A percentile compares a stretch with the other conserved stretches of the same genome.
Conservation (phyloP, 2,797 vertebrate species). For the Labroides dimidiatus region DNA sequence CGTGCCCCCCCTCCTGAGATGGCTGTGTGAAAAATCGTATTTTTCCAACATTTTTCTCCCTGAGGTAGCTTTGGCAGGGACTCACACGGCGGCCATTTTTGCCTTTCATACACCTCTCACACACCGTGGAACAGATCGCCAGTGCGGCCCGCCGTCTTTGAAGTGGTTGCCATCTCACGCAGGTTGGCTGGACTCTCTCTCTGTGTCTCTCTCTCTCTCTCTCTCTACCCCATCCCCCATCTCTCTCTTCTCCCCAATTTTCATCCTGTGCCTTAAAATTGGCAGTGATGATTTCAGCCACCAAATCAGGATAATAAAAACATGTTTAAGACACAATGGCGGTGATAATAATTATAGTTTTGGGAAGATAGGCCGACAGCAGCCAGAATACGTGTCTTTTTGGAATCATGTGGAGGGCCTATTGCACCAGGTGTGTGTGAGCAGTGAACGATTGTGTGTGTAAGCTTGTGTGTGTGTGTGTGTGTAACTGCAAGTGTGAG, state of each 20-base stretch:
- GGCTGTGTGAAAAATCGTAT: slow-evolving; percentile 81
- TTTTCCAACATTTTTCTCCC: slow-evolving; percentile 87
- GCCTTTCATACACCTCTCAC: slow-evolving; percentile 85
- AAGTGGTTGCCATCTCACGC: slow-evolving; percentile 85
- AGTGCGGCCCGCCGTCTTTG: slow-evolving; percentile 78
- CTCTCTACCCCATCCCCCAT: slow-evolving; percentile 14
- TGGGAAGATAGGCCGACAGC: slow-evolving; percentile 52
- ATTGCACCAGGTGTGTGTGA: slow-evolving; percentile 62
- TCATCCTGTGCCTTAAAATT: slow-evolving; percentile 74
- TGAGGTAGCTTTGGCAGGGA: slow-evolving; percentile 84
- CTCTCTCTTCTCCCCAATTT: slow-evolving; percentile 54
- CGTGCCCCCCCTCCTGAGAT: slow-evolving; percentile 56
- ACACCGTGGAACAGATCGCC: slow-evolving; percentile 81
- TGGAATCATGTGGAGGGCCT: slow-evolving; percentile 40
- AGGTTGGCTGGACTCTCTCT: slow-evolving; percentile 79
- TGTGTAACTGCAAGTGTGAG: slow-evolving; percentile 38
- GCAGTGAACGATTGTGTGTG: slow-evolving; percentile 28
- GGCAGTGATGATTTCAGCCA: slow-evolving; percentile 57
- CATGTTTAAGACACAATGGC: slow-evolving; percentile 55
- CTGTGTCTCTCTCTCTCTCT: slow-evolving; percentile 43
- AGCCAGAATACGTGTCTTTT: slow-evolving; percentile 57
- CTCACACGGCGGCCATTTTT: slow-evolving; percentile 83
- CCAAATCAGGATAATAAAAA: slow-evolving; percentile 66
- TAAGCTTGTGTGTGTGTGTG: slow-evolving; percentile 15
- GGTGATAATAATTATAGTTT: slow-evolving; percentile 70